Conservation (phyloP, 1,140 invertebrate species). For the Heterodera schachtii region DNA sequence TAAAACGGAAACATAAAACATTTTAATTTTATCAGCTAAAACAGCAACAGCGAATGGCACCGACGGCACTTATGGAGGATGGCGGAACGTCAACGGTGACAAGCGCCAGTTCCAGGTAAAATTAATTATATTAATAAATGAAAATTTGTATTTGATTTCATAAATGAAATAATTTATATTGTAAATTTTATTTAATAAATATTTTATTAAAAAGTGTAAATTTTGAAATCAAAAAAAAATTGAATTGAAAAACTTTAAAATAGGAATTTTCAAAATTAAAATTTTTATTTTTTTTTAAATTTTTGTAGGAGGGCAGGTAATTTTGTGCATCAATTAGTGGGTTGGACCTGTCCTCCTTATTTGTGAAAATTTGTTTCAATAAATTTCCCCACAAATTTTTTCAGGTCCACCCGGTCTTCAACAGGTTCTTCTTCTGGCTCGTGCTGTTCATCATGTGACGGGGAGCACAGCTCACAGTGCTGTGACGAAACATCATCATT, state of each 20-base stretch:
- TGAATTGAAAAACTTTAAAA: background rate
- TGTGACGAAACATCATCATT: constrained; percentile 2
- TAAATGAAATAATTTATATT: no score
- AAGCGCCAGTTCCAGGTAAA: background rate
- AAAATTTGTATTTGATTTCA: no score
- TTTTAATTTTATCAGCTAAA: background rate
- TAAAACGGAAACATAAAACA: no score
- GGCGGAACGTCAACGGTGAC: background rate
- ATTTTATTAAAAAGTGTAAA: no score
- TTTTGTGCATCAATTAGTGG: background rate
- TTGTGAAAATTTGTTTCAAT: background rate
- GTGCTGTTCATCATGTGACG: constrained; percentile 23
- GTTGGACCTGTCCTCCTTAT: background rate
- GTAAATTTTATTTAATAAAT: no score
- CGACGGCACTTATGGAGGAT: background rate
- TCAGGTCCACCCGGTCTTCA: constrained; percentile 14
- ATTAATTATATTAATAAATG: no score
- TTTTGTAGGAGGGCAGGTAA: no score
- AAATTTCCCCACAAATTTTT: background rate
- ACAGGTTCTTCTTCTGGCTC: background rate
- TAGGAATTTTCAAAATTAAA: no score
- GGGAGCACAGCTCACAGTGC: background rate
- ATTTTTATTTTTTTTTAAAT: no score
- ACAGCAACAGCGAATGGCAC: background rate
- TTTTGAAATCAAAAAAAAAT: background rate